These are phyloP conservation scores for Anthoscopus minutus DNA, from an alignment of 2,113 vertebrate species.

Conservation along the genomic window DNA sequence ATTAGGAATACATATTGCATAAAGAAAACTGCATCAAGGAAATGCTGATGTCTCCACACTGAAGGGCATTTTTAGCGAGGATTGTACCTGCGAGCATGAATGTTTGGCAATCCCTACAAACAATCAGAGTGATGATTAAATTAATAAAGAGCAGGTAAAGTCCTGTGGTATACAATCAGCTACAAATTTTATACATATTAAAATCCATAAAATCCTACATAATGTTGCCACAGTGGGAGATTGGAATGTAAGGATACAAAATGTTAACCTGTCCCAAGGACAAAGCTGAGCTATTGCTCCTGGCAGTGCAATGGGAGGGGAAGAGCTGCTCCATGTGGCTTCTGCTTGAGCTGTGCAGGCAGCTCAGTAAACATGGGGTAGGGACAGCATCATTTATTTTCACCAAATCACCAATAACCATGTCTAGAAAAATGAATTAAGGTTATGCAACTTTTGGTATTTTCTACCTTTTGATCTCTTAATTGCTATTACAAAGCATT, in stretches of 20 bases:
- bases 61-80: neutral
- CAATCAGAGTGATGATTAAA: neutral
- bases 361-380: neutral
- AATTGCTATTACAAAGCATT: neutral
- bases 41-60: neutral
- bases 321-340: neutral
- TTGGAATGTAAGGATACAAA: neutral
- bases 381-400: neutral
- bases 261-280: neutral
- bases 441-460: neutral
- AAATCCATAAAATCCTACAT: neutral
- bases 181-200: neutral
- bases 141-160: neutral
- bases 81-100: neutral
- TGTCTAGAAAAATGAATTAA: neutral
- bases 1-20: neutral
- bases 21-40: neutral
- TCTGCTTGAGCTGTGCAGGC: neutral
- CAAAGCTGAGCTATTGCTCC: neutral
- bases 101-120: neutral
- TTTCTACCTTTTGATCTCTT: neutral
- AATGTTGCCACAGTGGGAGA: neutral
- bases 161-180: neutral
- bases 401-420: neutral
- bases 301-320: neutral